These are phyloP conservation scores for Drosophila lacteicornis DNA, from an alignment of 1,140 invertebrate genomes.

Conservation along the genomic window DNA sequence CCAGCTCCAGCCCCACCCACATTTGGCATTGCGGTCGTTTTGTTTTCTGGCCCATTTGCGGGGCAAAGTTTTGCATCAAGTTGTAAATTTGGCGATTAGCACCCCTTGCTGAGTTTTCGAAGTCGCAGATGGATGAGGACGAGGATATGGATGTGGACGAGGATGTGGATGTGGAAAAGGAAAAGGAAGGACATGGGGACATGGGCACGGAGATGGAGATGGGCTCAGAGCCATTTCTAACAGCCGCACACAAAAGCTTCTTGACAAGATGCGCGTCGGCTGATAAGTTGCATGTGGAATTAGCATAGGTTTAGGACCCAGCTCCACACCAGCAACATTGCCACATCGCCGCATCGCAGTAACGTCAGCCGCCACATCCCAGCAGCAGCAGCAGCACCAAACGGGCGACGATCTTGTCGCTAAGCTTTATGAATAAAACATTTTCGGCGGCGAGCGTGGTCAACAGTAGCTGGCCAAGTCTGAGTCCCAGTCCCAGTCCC, in stretches of 20 bases:
- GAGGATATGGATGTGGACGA: constrained; percentile 2
- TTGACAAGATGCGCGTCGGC: constrained; percentile 76
- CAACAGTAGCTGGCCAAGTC: constrained; percentile 67
- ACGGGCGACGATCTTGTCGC: constrained; percentile 78
- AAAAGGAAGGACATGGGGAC: not conserved
- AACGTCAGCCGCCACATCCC: constrained; percentile 24
- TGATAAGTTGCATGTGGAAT: constrained; percentile 76
- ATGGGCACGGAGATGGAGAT: constrained; percentile 16
- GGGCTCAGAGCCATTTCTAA: constrained; percentile 57
- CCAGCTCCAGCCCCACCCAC: constrained; percentile 14
- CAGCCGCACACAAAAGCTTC: constrained; percentile 58
- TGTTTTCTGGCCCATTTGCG: constrained; percentile 84
- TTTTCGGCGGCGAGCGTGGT: constrained; percentile 74
- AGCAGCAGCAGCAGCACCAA: constrained; percentile 36
- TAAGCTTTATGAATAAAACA: constrained; percentile 81
- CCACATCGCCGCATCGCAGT: constrained; percentile 9
- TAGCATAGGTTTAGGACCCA: constrained; percentile 65
- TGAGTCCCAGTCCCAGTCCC: constrained; percentile 15
- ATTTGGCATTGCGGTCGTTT: constrained; percentile 71
- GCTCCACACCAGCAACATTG: constrained; percentile 20
- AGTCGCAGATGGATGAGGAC: constrained; percentile 37
- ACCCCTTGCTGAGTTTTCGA: constrained; percentile 74
- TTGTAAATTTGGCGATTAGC: constrained; percentile 85
- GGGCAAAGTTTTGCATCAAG: constrained; percentile 69
- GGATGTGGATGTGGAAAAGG: not conserved